phyloP scores from a whole-genome alignment of 2,888 invertebrate species.

The Bibio marci region DNA sequence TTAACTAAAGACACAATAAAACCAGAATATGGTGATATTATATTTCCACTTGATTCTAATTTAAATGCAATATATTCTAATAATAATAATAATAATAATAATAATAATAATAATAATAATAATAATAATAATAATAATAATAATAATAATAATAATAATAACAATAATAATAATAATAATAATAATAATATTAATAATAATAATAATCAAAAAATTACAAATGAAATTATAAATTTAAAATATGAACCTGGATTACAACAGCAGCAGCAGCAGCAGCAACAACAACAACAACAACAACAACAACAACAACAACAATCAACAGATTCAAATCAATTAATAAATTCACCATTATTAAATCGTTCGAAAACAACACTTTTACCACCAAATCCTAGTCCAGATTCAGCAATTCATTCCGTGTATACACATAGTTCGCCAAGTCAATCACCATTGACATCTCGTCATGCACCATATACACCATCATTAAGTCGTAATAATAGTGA shows the following conservation, averaged over 20 bases:
- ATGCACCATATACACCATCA: conserved; percentile 64
- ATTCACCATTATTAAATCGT: conserved; percentile 50
- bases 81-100: no score
- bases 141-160: no score
- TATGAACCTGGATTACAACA: conserved; percentile 9
- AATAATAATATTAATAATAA: no score
- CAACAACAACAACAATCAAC: conserved; percentile 13
- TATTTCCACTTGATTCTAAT: no score
- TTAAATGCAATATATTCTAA: no score
- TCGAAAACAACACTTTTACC: conserved; percentile 47
- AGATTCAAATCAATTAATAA: conserved; percentile 18
- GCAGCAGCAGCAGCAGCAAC: conserved; percentile 1
- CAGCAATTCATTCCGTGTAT: conserved; percentile 78
- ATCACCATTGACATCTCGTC: conserved; percentile 69
- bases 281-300: conserved; percentile 11
- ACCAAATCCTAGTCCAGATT: conserved; percentile 73
- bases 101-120: no score
- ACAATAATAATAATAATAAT: no score
- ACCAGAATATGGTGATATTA: no score
- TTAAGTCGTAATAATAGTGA: conserved; percentile 80
- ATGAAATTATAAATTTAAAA: conserved; percentile 27
- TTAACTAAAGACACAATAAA: no score
- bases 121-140: no score
- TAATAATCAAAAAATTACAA: conserved; percentile 7
- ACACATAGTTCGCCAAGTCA: conserved; percentile 67